Base-by-base conservation (phyloP, 2,113 vertebrate genomes). In the Chionodraco myersi region DNA sequence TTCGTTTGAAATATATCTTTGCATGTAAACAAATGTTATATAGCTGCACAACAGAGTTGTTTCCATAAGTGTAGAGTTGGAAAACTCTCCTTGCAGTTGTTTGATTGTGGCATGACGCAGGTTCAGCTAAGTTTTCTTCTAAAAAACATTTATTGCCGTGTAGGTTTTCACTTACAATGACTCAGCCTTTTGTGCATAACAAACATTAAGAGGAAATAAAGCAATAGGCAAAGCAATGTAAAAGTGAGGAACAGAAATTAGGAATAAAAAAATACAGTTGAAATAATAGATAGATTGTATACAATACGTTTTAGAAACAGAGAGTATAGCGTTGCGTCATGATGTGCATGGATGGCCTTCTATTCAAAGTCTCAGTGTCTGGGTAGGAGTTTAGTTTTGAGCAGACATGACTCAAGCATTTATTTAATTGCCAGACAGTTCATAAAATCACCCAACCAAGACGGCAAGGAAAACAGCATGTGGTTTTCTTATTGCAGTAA, bases 351-450 rank as follows among this genome's bases (percentile, higher is more conserved):
- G 36, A 41, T 7, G 36, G 45, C 59, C 60, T 70, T 77, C 58
- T 69, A 72, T 88, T 84, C 23, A 61, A 58, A 75, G 72, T 21
- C 4, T 56, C 10, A 52, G 36, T 53, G 66, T 69, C 65, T 87
- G 82, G 12, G 54, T 65, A 77, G 12, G 72, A 54, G 65, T 82
- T 75, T 15, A 68, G 51, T 56, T 80, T 71, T 21, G 48, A 41
- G 30, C 65, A 84, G 80, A 87, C 78, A 53, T 84, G 83, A 85
- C 67, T 88, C 74, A 81, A 30, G 77, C 60, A 77, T 76, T 4
- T 68, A 80, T 80, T 88, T 74, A 71, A 76, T 61, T 63, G 53
- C 62, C 68, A 82, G 73, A 86, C 54, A 57, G 68, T 47, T 66
- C 68, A 75, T 84, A 80, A 88, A 83, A 34, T 61, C n/a, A 14